These are phyloP conservation scores for Vireo altiloquus DNA, from an alignment of 2,113 vertebrate genomes.

Conservation along the genomic window DNA sequence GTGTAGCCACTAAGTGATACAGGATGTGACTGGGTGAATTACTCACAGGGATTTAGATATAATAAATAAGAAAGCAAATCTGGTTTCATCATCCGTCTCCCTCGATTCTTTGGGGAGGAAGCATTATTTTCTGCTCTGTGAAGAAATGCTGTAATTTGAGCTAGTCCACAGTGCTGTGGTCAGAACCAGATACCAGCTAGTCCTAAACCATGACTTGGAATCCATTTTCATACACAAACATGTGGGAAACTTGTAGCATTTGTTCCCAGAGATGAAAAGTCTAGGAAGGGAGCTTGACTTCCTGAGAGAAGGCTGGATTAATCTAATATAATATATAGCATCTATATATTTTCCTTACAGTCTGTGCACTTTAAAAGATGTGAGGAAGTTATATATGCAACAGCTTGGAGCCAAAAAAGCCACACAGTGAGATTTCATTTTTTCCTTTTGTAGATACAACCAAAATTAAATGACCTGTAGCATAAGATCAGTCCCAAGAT, in stretches of 20 bases:
- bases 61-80: conserved; percentile 16
- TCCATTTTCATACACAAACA: neutral
- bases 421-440: neutral
- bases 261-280: neutral
- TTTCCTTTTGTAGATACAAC: neutral
- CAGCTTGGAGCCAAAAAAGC: neutral
- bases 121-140: neutral
- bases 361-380: neutral
- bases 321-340: neutral
- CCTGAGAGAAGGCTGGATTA: neutral
- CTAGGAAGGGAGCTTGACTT: neutral
- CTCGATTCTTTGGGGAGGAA: neutral
- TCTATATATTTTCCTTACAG: neutral
- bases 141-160: neutral
- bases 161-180: neutral
- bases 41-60: conserved; percentile 20
- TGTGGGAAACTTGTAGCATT: neutral
- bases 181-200: neutral
- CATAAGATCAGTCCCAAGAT: neutral
- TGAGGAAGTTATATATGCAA: neutral
- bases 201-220: neutral
- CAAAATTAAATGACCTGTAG: neutral
- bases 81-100: neutral
- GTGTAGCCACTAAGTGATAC: neutral
- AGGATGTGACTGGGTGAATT: conserved; percentile 50